Evolutionary conservation across 2,113 vertebrate species (phyloP).

Genomic region (Dicentrarchus labrax): DNA sequence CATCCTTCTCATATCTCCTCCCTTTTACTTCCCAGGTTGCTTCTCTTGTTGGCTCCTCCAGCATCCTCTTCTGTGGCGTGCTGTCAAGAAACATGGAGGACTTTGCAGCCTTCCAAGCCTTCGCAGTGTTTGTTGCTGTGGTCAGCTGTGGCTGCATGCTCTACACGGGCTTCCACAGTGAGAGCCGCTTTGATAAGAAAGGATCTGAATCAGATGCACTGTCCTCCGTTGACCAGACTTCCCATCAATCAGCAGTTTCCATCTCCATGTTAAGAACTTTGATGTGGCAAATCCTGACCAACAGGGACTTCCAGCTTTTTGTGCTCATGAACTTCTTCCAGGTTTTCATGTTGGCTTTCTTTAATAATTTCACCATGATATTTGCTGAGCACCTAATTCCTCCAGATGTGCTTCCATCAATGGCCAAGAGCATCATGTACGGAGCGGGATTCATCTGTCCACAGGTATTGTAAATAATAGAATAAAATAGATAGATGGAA

Average conservation of each 20-base stretch:
- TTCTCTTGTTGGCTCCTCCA: conserved; percentile 86
- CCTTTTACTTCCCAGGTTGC: conserved; percentile 76
- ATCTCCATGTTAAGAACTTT: conserved; percentile 79
- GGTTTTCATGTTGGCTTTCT: conserved; percentile 91
- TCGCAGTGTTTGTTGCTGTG: conserved; percentile 77
- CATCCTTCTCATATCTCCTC: neutral
- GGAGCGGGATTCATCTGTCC: conserved; percentile 93
- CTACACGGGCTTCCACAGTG: conserved; percentile 85
- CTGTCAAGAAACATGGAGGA: conserved; percentile 90
- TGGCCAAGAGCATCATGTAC: conserved; percentile 90
- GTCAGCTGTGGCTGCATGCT: conserved; percentile 88
- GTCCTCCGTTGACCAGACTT: neutral
- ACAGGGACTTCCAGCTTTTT: conserved; percentile 89
- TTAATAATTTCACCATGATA: conserved; percentile 94
- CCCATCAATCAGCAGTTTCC: conserved; percentile 64
- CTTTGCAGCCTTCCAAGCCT: conserved; percentile 86
- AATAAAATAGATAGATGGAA: neutral
- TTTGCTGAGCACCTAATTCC: conserved; percentile 92
- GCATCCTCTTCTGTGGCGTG: conserved; percentile 90
- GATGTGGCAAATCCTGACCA: conserved; percentile 87
- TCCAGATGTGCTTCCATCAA: conserved; percentile 84
- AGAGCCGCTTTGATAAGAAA: conserved; percentile 84
- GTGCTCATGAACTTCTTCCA: conserved; percentile 93
- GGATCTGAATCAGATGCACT: neutral
- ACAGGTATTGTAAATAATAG: conserved; percentile 81